Base-by-base conservation (phyloP, 2,113 vertebrate genomes). In the Anguilla japonica region DNA sequence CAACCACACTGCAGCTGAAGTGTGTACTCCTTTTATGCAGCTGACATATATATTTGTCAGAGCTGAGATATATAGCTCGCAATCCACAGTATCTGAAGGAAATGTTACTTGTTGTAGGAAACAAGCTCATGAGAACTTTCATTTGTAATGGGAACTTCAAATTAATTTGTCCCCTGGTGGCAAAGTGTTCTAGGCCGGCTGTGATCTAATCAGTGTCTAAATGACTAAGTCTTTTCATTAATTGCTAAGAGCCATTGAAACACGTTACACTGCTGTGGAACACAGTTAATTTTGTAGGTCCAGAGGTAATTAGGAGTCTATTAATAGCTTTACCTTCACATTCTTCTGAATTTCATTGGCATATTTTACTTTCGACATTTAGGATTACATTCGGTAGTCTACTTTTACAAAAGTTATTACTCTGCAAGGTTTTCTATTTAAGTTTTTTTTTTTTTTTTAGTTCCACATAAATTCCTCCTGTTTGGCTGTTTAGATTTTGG, bases 241-340 rank as follows among this genome's bases (percentile, higher is more conserved):
- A 84, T 75, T 75, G 83, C 60, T 43, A 20, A 41, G 57, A 88
- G 88, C 20, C 39, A 87, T 83, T 90, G 87, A 89, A 88, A 91
- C 87, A 20, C 80, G 85, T 63, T 86, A 90, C 87, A 46, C 50
- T 75, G 67, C 39, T 29, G 89, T 53, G 84, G 88, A 85, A 88
- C 87, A 86, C 84, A 84, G 87, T 87, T 90, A 82, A 92, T 91
- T 78, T 88, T 53, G 67, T 78, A 90, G 85, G 84, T 89, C 89
- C 85, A 46, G 85, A 50, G 40, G 60, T 87, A 87, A 83, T 87
- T 89, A 84, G 63, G 39, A 71, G 82, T 75, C 41, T 63, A 83
- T 89, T 88, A 89, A 91, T 92, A 88, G 86, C 79, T 87, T 83
- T 18, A 43, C 78, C 85, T 60, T 83, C 46, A 50, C 26, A 13